These are phyloP conservation scores for Graptemys geographica DNA, from an alignment of 2,797 vertebrate species.

Conservation along the genomic window DNA sequence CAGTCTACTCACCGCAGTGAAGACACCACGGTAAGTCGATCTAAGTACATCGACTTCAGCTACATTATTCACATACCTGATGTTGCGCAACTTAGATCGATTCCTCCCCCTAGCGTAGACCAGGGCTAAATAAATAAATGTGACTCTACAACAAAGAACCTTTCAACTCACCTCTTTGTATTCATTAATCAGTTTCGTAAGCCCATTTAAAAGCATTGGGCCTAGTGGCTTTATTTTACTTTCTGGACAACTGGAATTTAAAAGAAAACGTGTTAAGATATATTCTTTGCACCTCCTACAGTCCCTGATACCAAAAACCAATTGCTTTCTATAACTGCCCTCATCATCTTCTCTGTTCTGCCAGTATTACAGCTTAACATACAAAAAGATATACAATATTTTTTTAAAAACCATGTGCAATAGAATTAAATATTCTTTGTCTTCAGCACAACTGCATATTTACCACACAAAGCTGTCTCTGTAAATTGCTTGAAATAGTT, in stretches of 20 bases:
- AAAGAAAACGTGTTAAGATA: slow-evolving; percentile 38
- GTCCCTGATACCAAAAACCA: not conserved
- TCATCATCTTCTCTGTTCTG: fast-evolving
- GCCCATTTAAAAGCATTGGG: slow-evolving; percentile 97
- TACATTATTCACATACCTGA: too few relatives aligned
- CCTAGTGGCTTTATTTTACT: slow-evolving; percentile 96
- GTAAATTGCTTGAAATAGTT: not conserved
- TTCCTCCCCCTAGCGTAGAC: too few relatives aligned
- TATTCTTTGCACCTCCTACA: not conserved
- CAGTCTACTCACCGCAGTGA: too few relatives aligned
- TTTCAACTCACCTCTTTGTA: slow-evolving; percentile 93
- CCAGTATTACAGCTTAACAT: not conserved
- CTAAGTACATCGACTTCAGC: too few relatives aligned
- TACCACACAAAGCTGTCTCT: not conserved
- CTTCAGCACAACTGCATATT: not conserved
- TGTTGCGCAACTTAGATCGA: too few relatives aligned
- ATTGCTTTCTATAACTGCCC: not conserved
- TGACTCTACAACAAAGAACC: not conserved
- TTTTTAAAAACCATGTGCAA: not conserved
- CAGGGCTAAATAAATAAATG: not conserved
- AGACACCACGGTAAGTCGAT: too few relatives aligned
- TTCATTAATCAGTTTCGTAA: slow-evolving; percentile 98
- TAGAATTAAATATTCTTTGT: not conserved
- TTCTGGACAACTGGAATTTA: slow-evolving; percentile 91
- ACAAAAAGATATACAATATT: not conserved